Percentiles rank a stretch among this genome's conserved stretches.
Evolutionary conservation across 2,797 vertebrate genomes (phyloP).

Genomic region (Chelon labrosus): DNA sequence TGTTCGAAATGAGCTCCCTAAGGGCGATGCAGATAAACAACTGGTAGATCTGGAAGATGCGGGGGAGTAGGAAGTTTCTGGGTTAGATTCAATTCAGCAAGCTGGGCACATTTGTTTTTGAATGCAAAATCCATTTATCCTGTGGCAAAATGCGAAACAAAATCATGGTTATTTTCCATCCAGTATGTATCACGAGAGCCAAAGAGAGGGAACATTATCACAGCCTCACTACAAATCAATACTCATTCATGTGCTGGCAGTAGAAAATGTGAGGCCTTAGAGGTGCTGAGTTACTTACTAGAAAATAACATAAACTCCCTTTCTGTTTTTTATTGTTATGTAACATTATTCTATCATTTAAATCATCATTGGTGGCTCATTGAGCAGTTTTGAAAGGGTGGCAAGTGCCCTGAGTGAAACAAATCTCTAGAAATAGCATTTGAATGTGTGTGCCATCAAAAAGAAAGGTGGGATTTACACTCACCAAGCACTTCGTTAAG

Average conservation of each 20-base stretch:
- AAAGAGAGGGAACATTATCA: conserved; percentile 17
- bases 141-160: conserved; percentile 5
- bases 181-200: neutral
- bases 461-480: too few species aligned
- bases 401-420: too few species aligned
- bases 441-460: too few species aligned
- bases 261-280: too few species aligned
- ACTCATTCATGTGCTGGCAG: neutral
- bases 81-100: conserved; percentile 19
- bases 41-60: neutral
- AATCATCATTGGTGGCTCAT: too few species aligned
- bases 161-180: conserved; percentile 15
- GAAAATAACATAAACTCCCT: too few species aligned
- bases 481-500: too few species aligned
- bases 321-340: too few species aligned
- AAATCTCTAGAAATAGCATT: too few species aligned
- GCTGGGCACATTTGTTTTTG: conserved; percentile 7
- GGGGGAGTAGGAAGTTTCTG: neutral
- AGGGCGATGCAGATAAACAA: conserved; percentile 30
- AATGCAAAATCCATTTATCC: conserved; percentile 15
- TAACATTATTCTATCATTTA: too few species aligned
- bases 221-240: conserved; percentile 12
- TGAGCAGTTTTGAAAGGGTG: too few species aligned
- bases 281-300: too few species aligned
- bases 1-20: conserved; percentile 7